Conservation (phyloP, 2,888 invertebrate genomes). For the Eledona agricola region DNA sequence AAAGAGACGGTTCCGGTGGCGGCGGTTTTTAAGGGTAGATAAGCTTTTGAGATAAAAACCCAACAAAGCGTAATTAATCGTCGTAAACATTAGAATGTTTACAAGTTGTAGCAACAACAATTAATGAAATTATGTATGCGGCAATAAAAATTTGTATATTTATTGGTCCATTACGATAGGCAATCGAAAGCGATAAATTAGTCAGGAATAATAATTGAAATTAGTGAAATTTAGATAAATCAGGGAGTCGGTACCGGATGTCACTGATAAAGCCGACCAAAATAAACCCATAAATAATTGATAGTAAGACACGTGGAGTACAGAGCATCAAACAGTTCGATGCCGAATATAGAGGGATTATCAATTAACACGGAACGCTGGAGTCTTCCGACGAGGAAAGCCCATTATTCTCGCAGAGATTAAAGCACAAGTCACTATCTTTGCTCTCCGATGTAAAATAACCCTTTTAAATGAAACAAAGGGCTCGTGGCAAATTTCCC, state of each 20-base stretch:
- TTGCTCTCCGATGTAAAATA: constrained; percentile 52
- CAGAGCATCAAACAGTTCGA: constrained; percentile 23
- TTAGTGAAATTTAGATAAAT: constrained; percentile 36
- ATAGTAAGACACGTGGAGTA: constrained; percentile 32
- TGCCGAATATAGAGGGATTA: constrained; percentile 7
- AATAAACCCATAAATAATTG: constrained; percentile 37
- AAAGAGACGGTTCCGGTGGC: constrained; percentile 26
- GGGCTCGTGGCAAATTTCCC: constrained; percentile 53
- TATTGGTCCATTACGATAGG: constrained; percentile 23
- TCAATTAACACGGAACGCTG: constrained; percentile 26
- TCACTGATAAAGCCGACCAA: constrained; percentile 32
- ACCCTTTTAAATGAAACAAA: constrained; percentile 55
- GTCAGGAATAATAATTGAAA: constrained; percentile 38
- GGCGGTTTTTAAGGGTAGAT: constrained; percentile 26
- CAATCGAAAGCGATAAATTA: constrained; percentile 39
- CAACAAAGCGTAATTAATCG: constrained; percentile 23
- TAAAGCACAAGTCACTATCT: constrained; percentile 47
- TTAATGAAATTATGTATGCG: constrained; percentile 15
- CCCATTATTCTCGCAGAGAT: constrained; percentile 45
- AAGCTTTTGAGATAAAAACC: constrained; percentile 23
- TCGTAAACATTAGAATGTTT: constrained; percentile 17
- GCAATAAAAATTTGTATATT: constrained; percentile 30
- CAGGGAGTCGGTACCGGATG: constrained; percentile 23
- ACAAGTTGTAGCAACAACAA: constrained; percentile 20
- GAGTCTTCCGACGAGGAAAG: constrained; percentile 39